These are phyloP conservation scores for Thumatha senex DNA, from an alignment of 2,888 invertebrate species.

Conservation along the genomic window DNA sequence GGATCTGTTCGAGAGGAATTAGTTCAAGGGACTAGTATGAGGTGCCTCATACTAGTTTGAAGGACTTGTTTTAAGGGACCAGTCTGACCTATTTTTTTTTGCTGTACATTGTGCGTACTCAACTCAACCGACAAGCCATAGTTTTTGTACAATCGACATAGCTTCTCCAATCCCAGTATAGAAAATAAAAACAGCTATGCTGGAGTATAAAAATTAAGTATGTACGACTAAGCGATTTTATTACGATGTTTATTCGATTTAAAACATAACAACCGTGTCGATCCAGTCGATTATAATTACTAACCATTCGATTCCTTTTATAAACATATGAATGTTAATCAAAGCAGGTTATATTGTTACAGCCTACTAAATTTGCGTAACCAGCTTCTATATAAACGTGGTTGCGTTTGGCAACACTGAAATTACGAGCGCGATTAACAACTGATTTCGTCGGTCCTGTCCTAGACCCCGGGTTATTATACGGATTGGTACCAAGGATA, in stretches of 20 bases:
- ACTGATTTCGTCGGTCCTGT: conserved; percentile 42
- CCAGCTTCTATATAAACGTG: conserved; percentile 35
- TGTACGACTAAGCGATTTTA: background rate
- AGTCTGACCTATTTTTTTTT: no score
- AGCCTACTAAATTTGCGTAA: conserved; percentile 54
- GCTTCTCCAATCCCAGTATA: no score
- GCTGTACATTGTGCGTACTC: no score
- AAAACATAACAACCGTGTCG: background rate
- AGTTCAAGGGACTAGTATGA: no score
- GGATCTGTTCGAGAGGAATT: no score
- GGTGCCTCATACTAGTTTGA: no score
- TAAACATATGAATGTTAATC: conserved; percentile 8
- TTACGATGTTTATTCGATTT: background rate
- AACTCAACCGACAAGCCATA: no score
- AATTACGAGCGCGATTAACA: conserved; percentile 42
- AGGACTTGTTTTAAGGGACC: no score
- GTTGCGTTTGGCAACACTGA: conserved; percentile 39
- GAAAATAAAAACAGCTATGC: no score
- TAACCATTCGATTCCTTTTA: conserved; percentile 10
- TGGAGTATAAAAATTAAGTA: no score
- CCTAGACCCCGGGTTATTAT: conserved; percentile 52
- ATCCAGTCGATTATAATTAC: background rate
- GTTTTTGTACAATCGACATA: no score
- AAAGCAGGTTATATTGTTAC: conserved; percentile 47
- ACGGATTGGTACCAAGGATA: conserved; percentile 32